phyloP scores from a whole-genome alignment of 2,888 invertebrate genomes.

The Branchipolynoe longqiensis region DNA sequence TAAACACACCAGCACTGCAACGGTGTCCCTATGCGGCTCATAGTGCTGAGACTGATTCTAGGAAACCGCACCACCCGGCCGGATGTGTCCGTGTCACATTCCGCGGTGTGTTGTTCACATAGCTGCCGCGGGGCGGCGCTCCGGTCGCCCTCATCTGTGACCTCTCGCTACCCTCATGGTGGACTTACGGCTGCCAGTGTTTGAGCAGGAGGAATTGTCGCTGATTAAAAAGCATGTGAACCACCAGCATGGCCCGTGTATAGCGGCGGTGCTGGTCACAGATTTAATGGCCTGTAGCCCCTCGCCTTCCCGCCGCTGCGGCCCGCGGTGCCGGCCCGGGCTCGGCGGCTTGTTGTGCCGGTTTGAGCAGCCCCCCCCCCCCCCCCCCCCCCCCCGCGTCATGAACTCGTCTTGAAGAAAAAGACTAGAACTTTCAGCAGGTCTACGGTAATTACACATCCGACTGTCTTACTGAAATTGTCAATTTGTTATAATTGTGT shows the following conservation, averaged over 20 bases:
- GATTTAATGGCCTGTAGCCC: neutral
- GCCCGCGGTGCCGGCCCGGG: neutral
- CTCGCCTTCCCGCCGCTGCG: neutral
- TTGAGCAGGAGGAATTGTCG: slow-evolving; percentile 55
- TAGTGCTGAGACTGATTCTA: too few species aligned
- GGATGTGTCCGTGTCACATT: neutral
- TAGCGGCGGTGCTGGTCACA: slow-evolving; percentile 47
- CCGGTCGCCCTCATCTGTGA: neutral
- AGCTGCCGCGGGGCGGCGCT: neutral
- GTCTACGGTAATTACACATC: too few species aligned
- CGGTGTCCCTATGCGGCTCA: too few species aligned
- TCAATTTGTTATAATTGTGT: too few species aligned
- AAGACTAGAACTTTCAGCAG: too few species aligned
- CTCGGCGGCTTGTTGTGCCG: too few species aligned
- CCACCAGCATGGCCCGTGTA: slow-evolving; percentile 47
- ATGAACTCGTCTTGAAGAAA: too few species aligned
- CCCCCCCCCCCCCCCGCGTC: too few species aligned
- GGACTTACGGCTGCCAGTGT: neutral
- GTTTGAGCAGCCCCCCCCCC: too few species aligned
- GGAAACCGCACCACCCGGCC: too few species aligned
- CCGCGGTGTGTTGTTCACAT: neutral
- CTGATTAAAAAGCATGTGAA: slow-evolving; percentile 46
- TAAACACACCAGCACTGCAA: too few species aligned
- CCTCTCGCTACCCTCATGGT: neutral
- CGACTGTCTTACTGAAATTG: too few species aligned